These are phyloP conservation scores for Tympanuchus pallidicinctus DNA, from an alignment of 2,113 vertebrate genomes.

Conservation along the genomic window DNA sequence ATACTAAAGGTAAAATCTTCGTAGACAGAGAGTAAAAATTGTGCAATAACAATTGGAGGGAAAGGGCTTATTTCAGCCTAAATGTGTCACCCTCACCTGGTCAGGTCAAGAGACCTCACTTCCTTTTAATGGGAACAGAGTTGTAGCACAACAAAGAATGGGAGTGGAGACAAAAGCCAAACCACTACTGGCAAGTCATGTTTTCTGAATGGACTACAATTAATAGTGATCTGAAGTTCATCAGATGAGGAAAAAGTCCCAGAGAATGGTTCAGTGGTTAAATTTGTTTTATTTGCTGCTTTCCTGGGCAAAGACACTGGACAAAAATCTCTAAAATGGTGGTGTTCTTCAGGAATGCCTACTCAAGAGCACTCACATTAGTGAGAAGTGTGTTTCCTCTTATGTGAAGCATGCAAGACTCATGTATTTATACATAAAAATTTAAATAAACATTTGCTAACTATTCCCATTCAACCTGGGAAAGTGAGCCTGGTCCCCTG, in stretches of 20 bases:
- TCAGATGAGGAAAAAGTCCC: not conserved
- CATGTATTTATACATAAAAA: not conserved
- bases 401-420: not conserved
- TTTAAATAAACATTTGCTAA: not conserved
- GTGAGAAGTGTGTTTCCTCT: not conserved
- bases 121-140: not conserved
- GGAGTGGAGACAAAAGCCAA: not conserved
- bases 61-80: not conserved
- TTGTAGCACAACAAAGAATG: not conserved
- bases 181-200: accelerated
- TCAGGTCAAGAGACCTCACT: not conserved
- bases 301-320: not conserved
- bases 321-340: not conserved
- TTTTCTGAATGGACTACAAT: not conserved
- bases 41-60: not conserved
- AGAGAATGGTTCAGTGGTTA: not conserved
- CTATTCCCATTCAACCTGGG: not conserved
- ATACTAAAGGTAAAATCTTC: not conserved
- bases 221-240: not conserved
- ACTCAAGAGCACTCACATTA: not conserved
- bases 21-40: not conserved
- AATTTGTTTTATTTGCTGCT: not conserved
- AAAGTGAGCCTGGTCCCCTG: not conserved
- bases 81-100: not conserved
- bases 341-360: not conserved